These are phyloP conservation scores for Euthynnus affinis DNA, from an alignment of 2,797 vertebrate species.

Conservation along the genomic window DNA sequence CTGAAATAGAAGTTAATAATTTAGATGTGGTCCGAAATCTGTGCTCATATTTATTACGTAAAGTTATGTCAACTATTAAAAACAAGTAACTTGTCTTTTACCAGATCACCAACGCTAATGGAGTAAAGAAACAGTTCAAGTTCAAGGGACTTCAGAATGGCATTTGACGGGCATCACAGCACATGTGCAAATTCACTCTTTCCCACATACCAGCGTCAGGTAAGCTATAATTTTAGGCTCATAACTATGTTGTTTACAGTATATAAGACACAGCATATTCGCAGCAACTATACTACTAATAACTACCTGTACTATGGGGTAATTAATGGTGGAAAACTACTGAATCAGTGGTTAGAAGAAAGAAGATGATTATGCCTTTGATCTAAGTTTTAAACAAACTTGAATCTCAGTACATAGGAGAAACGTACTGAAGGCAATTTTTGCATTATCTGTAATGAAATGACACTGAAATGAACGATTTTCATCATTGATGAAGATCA, in stretches of 20 bases:
- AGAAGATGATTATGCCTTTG: background rate
- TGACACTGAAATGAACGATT: too few species aligned
- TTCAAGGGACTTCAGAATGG: slow-evolving; percentile 67
- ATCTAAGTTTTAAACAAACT: background rate
- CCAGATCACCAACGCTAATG: slow-evolving; percentile 63
- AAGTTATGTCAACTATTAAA: background rate
- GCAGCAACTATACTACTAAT: background rate
- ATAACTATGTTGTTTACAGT: background rate
- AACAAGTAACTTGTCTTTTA: background rate
- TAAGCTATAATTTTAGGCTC: slow-evolving; percentile 19
- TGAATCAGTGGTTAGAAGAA: background rate
- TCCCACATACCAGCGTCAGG: slow-evolving; percentile 62
- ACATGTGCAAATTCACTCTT: slow-evolving; percentile 65
- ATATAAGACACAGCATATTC: background rate
- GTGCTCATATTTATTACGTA: too few species aligned
- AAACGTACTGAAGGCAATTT: background rate
- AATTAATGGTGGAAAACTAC: background rate
- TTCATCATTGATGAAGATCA: too few species aligned
- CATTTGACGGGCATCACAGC: slow-evolving; percentile 68
- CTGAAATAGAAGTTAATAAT: background rate
- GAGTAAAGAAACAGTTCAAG: slow-evolving; percentile 59
- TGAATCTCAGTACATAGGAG: background rate
- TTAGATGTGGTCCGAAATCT: accelerated
- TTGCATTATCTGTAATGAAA: background rate
- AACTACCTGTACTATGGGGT: too few species aligned